Evolutionary conservation across 1,140 invertebrate species (phyloP).

Genomic region (Cylas formicarius): DNA sequence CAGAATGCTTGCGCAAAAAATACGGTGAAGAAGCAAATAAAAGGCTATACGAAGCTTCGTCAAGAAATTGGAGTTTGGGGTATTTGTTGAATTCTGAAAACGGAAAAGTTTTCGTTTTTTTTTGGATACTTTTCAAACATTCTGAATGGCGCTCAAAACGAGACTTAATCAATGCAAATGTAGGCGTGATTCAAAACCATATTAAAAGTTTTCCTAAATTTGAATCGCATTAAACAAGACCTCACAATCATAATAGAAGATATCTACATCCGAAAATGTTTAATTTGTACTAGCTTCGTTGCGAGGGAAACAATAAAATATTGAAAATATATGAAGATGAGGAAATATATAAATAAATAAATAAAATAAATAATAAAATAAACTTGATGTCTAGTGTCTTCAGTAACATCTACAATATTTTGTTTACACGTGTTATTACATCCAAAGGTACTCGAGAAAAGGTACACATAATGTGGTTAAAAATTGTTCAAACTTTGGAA

Average conservation of each 20-base stretch:
- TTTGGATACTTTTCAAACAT: neutral
- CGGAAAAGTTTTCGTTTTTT: neutral
- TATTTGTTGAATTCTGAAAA: conserved; percentile 2
- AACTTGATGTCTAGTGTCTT: no score
- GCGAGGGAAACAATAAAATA: conserved; percentile 2
- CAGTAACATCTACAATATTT: no score
- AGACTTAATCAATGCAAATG: neutral
- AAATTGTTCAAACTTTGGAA: no score
- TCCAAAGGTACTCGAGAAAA: no score
- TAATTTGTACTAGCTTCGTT: neutral
- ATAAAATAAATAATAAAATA: no score
- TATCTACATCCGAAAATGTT: conserved; percentile 4
- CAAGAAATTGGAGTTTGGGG: neutral
- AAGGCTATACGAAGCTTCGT: no score
- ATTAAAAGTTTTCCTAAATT: conserved; percentile 2
- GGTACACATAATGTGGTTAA: no score
- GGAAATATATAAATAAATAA: no score
- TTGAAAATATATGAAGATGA: no score
- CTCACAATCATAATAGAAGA: neutral
- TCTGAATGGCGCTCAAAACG: neutral
- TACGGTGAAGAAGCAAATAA: no score
- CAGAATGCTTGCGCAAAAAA: no score
- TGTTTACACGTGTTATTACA: no score
- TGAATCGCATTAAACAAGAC: conserved; percentile 3
- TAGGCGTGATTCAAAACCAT: conserved; percentile 1